A percentile compares a stretch with the other conserved stretches of the same genome.
Evolutionary conservation across 2,888 invertebrate genomes (phyloP).

Genomic region (Psococerastis gibbosa): DNA sequence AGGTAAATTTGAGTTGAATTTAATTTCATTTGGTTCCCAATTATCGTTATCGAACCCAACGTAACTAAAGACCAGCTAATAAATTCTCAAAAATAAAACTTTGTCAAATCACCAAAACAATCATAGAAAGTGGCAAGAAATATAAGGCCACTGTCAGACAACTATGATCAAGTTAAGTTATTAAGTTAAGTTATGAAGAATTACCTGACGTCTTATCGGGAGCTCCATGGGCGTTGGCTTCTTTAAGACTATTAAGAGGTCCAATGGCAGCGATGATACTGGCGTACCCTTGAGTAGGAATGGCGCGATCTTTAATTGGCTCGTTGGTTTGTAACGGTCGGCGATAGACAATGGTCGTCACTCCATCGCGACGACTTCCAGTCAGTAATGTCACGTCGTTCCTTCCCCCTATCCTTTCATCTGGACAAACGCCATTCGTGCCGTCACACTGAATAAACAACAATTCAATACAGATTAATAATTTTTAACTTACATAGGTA

Average conservation of each 20-base stretch:
- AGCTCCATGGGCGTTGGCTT: conserved; percentile 66
- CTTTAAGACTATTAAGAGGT: conserved; percentile 53
- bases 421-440: conserved; percentile 67
- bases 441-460: conserved; percentile 82
- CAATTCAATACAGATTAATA: no score
- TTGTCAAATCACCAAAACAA: no score
- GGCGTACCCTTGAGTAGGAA: conserved; percentile 45
- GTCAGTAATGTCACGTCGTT: conserved; percentile 59
- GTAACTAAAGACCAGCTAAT: no score
- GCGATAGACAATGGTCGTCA: conserved; percentile 61
- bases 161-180: no score
- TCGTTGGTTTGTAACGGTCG: conserved; percentile 61
- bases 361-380: conserved; percentile 56
- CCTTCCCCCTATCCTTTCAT: conserved; percentile 55
- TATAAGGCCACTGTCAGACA: no score
- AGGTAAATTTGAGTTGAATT: no score
- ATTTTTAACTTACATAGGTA: no score
- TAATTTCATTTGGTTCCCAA: no score
- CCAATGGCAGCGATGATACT: conserved; percentile 80
- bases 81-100: no score
- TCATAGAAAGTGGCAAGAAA: no score
- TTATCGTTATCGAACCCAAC: no score
- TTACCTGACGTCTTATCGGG: conserved; percentile 47
- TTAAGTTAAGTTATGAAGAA: no score
- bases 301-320: conserved; percentile 46